phyloP scores from a whole-genome alignment of 2,113 vertebrate genomes.

The Saimiri boliviensis region DNA sequence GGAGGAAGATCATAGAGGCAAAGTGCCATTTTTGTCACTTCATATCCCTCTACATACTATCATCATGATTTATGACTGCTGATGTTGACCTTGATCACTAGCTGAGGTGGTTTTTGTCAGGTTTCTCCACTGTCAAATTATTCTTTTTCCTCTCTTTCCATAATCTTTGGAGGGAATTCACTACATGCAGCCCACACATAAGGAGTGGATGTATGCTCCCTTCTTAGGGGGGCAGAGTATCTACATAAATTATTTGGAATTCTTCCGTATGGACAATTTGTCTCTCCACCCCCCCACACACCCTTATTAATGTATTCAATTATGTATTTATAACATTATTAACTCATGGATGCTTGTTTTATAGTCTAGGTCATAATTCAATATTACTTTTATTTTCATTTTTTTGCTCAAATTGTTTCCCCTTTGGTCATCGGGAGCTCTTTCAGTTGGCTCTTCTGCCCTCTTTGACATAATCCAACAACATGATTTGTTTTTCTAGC shows the following conservation, averaged over 20 bases:
- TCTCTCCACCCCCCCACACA: background rate
- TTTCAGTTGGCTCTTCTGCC: background rate
- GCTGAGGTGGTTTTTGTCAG: background rate
- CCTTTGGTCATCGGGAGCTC: background rate
- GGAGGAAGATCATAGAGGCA: background rate
- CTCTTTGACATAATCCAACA: background rate
- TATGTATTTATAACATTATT: background rate
- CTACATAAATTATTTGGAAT: background rate
- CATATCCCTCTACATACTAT: background rate
- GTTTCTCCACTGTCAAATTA: background rate
- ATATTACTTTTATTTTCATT: background rate
- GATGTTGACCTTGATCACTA: background rate
- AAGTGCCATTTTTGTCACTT: background rate
- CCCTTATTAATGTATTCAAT: slow-evolving; percentile 4
- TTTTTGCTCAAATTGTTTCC: background rate
- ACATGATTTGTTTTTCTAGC: background rate
- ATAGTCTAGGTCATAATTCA: background rate
- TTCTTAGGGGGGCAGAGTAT: background rate
- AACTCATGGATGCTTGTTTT: background rate
- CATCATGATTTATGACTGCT: background rate
- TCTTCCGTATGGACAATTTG: background rate
- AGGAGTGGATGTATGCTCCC: background rate
- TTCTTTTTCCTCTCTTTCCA: background rate
- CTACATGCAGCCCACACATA: background rate
- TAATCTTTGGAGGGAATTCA: background rate